Evolutionary conservation across 2,113 vertebrate genomes (phyloP).

Genomic region (Varanus salvator): DNA sequence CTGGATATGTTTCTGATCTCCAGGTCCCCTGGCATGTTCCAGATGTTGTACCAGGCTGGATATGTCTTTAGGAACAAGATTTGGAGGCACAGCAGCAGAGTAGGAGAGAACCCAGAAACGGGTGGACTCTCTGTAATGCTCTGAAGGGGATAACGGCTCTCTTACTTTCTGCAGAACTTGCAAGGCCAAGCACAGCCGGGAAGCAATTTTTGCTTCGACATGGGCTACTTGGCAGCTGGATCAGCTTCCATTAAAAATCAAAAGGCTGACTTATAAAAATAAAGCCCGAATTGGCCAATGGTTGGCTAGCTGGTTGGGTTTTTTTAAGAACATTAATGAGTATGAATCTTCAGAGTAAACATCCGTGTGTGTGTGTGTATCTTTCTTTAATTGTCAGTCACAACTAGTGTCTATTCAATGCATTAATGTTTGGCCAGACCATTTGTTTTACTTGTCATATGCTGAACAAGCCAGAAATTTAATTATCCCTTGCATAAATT

Average conservation of each 20-base stretch:
- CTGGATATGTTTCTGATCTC: too few species aligned
- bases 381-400: not conserved
- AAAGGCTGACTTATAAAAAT: constrained; percentile 2
- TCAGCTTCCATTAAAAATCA: not conserved
- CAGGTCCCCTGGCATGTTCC: too few species aligned
- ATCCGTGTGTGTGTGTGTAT: not conserved
- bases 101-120: not conserved
- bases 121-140: not conserved
- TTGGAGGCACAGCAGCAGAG: not conserved
- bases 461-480: not conserved
- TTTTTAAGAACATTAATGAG: too few species aligned
- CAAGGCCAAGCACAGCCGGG: not conserved
- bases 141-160: not conserved
- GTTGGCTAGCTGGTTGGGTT: too few species aligned
- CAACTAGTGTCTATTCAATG: not conserved
- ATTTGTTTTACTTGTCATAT: not conserved
- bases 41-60: not conserved
- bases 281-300: too few species aligned
- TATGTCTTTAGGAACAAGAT: not conserved
- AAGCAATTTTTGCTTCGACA: not conserved
- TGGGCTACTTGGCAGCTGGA: not conserved
- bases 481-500: not conserved
- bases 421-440: not conserved
- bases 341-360: not conserved
- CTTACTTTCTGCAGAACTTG: not conserved